phyloP scores from a whole-genome alignment of 1,140 invertebrate species.

The Lanistes nyassanus region DNA sequence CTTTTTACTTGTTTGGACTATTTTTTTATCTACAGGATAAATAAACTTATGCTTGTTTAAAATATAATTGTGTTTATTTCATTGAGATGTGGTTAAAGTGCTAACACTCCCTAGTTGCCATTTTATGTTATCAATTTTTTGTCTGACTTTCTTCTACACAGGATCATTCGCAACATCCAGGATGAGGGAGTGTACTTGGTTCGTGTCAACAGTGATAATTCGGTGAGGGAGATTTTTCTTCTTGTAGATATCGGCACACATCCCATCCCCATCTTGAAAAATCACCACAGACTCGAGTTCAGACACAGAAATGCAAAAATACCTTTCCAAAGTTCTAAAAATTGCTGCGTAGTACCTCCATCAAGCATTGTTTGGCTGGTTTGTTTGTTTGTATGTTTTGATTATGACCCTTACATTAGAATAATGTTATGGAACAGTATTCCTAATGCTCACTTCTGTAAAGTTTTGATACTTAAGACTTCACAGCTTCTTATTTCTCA shows the following conservation, averaged over 20 bases:
- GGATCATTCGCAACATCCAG: slow-evolving; percentile 6
- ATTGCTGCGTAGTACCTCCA: not conserved
- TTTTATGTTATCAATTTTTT: not conserved
- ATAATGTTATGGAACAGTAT: too few species aligned
- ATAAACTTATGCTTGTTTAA: not conserved
- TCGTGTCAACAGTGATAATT: slow-evolving; percentile 6
- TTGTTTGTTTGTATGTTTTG: not conserved
- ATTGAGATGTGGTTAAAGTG: not conserved
- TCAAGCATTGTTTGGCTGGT: not conserved
- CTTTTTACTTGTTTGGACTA: not conserved
- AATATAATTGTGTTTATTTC: not conserved
- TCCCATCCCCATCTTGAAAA: not conserved
- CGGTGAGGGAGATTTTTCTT: not conserved
- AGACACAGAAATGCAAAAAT: too few species aligned
- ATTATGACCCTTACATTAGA: not conserved
- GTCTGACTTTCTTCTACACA: not conserved
- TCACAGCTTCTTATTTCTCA: not conserved
- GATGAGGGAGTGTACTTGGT: slow-evolving; percentile 13
- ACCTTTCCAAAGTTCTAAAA: not conserved
- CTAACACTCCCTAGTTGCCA: not conserved
- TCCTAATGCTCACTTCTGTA: not conserved
- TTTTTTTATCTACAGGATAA: not conserved
- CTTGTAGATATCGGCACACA: not conserved
- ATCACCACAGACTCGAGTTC: not conserved
- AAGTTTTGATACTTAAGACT: not conserved